Percentiles rank a stretch among this genome's conserved stretches.
Evolutionary conservation across 2,888 invertebrate genomes (phyloP).

Genomic region (Microplitis deprimator): DNA sequence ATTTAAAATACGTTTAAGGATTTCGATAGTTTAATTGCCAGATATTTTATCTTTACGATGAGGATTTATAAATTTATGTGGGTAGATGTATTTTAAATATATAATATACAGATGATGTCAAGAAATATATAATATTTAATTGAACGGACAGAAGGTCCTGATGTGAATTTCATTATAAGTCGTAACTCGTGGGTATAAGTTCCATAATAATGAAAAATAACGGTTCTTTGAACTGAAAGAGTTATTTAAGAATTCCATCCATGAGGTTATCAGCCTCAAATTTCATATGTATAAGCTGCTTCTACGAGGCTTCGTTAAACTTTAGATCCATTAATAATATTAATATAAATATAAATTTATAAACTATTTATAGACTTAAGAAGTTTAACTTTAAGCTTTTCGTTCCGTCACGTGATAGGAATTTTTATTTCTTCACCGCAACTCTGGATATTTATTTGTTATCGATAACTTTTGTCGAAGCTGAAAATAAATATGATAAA

Average conservation of each 20-base stretch:
- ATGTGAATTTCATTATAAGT: slow-evolving; percentile 66
- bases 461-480: too few species aligned
- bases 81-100: background rate
- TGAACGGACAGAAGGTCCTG: slow-evolving; percentile 67
- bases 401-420: too few species aligned
- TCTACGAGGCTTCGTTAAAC: slow-evolving; percentile 61
- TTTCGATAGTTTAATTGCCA: background rate
- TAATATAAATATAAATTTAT: slow-evolving; percentile 67
- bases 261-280: slow-evolving; percentile 70
- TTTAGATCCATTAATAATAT: slow-evolving; percentile 70
- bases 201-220: slow-evolving; percentile 68
- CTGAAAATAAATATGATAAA: too few species aligned
- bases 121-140: background rate
- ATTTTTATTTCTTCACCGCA: too few species aligned
- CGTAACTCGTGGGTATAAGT: slow-evolving; percentile 54
- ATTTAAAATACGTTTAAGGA: too few species aligned
- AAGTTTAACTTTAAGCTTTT: background rate
- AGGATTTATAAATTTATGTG: slow-evolving; percentile 7
- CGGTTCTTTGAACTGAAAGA: slow-evolving; percentile 62
- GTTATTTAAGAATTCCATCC: slow-evolving; percentile 67
- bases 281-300: slow-evolving; percentile 70
- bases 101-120: background rate
- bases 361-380: slow-evolving; percentile 71
- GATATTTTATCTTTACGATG: background rate
- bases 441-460: background rate